Conservation (phyloP, 2,888 invertebrate genomes). For the Leptura quadrifasciata region DNA sequence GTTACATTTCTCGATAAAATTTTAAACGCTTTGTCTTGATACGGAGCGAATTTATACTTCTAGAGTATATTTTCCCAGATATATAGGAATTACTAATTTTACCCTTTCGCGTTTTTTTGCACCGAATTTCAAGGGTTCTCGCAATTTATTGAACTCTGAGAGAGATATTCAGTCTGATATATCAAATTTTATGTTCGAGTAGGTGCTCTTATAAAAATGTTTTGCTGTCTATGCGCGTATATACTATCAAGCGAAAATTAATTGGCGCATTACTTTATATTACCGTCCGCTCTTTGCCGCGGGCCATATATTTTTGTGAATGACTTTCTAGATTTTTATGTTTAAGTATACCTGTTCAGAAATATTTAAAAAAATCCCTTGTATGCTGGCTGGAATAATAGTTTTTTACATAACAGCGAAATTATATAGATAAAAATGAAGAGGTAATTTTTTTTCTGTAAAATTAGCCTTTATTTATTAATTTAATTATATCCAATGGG, state of each 20-base stretch:
- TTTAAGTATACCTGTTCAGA: no score
- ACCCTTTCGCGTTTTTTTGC: constrained; percentile 61
- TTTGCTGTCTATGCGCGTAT: constrained; percentile 43
- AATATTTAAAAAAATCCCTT: no score
- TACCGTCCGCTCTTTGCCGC: not conserved
- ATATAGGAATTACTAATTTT: constrained; percentile 62
- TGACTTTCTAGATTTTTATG: no score
- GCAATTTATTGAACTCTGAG: constrained; percentile 62
- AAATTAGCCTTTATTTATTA: no score
- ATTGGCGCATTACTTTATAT: constrained; percentile 15
- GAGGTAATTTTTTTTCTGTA: no score
- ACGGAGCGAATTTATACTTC: constrained; percentile 44
- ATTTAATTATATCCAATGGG: no score
- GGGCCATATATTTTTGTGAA: not conserved
- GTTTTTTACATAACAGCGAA: no score
- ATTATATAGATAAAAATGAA: no score
- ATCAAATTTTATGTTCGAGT: constrained; percentile 54
- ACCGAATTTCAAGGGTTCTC: constrained; percentile 57
- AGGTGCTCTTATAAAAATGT: constrained; percentile 43
- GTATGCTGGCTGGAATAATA: no score
- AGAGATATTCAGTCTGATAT: constrained; percentile 44
- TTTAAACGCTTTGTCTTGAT: constrained; percentile 42
- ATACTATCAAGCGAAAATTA: constrained; percentile 21
- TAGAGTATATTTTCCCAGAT: constrained; percentile 52
- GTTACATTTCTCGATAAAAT: constrained; percentile 24